Evolutionary conservation across 2,113 vertebrate genomes (phyloP).

Genomic region (Noturus placidus): DNA sequence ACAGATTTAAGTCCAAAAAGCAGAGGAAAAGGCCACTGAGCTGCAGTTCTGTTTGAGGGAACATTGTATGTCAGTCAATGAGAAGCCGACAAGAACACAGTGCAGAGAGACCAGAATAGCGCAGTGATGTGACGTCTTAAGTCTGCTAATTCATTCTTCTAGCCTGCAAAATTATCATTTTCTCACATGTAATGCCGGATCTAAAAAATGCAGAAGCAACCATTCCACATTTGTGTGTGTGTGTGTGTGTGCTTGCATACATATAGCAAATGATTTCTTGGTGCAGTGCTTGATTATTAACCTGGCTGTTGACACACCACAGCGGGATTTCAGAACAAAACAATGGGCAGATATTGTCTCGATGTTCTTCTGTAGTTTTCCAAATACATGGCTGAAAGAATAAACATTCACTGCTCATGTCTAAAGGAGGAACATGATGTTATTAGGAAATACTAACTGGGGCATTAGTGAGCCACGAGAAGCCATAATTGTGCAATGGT

Average conservation of each 20-base stretch:
- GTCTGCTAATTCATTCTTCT: not conserved
- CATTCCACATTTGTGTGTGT: constrained; percentile 13
- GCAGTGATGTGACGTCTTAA: not conserved
- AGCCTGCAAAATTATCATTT: constrained; percentile 3
- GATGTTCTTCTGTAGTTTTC: not conserved
- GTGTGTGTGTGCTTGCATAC: constrained; percentile 11
- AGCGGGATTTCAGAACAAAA: constrained; percentile 38
- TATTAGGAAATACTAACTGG: constrained; percentile 3
- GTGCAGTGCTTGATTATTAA: constrained; percentile 55
- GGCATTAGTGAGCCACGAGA: constrained; percentile 14
- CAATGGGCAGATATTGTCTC: constrained; percentile 29
- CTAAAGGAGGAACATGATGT: constrained; percentile 21
- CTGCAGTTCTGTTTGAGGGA: constrained; percentile 27
- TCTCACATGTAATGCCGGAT: not conserved
- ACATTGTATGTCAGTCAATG: constrained; percentile 52
- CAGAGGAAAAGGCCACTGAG: not conserved
- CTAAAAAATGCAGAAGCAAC: not conserved
- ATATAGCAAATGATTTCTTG: constrained; percentile 41
- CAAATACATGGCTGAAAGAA: constrained; percentile 15
- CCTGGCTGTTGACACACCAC: constrained; percentile 49
- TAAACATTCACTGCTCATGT: not conserved
- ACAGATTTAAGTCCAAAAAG: not conserved
- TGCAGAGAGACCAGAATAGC: constrained; percentile 55
- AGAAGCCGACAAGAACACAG: constrained; percentile 32
- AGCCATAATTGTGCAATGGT: constrained; percentile 3